phyloP scores from a whole-genome alignment of 2,113 vertebrate genomes.

The Ceratotherium simum region DNA sequence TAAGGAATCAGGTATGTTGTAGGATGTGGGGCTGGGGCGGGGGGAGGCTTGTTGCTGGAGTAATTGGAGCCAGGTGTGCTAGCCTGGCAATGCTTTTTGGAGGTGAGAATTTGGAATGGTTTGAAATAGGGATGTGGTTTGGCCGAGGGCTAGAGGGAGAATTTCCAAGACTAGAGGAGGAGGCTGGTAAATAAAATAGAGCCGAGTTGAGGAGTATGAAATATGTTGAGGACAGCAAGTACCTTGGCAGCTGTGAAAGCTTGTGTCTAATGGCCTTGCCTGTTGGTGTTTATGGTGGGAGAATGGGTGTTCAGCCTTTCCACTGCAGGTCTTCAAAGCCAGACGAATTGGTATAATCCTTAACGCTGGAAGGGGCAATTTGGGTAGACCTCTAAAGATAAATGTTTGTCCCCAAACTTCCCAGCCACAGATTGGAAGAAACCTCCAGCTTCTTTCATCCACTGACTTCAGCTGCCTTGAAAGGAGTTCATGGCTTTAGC shows the following conservation, averaged over 20 bases:
- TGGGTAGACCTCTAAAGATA: neutral
- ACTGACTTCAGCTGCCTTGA: neutral
- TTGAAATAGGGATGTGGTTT: constrained; percentile 77
- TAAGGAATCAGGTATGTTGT: constrained; percentile 26
- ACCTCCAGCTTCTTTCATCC: neutral
- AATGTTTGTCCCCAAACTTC: neutral
- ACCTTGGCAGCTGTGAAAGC: constrained; percentile 14
- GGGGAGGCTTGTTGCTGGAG: neutral
- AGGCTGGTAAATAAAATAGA: constrained; percentile 64
- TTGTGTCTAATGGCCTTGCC: neutral
- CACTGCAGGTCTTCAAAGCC: neutral
- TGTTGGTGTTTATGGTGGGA: neutral
- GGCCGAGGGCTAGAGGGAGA: constrained; percentile 48
- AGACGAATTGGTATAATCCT: neutral
- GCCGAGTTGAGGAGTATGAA: neutral
- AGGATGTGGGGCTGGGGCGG: neutral
- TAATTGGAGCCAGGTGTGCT: constrained; percentile 78
- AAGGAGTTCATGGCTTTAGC: neutral
- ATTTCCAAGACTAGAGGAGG: constrained; percentile 61
- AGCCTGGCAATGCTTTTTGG: constrained; percentile 57
- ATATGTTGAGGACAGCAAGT: constrained; percentile 59
- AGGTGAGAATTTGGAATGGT: constrained; percentile 78
- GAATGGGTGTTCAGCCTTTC: neutral
- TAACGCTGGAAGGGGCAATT: neutral
- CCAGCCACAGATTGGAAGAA: neutral